A percentile compares a stretch with the other conserved stretches of the same genome.
Evolutionary conservation across 2,888 invertebrate genomes (phyloP).

Genomic region (Tyria jacobaeae): DNA sequence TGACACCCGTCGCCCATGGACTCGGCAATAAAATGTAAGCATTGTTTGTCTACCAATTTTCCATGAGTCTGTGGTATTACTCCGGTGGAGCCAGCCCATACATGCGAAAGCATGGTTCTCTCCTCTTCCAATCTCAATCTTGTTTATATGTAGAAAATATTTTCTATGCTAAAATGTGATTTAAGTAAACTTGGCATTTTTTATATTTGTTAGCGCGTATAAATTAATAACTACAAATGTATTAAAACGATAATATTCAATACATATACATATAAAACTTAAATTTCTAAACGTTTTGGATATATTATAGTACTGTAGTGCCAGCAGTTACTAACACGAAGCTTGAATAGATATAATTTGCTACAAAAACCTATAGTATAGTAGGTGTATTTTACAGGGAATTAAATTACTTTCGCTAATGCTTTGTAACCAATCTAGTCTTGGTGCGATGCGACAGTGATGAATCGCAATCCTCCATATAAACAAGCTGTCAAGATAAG

Average conservation of each 20-base stretch:
- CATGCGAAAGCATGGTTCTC: too few species aligned
- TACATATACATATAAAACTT: neutral
- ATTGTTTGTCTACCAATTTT: too few species aligned
- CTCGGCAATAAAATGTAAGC: too few species aligned
- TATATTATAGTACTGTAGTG: neutral
- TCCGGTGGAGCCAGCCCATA: too few species aligned
- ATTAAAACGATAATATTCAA: neutral
- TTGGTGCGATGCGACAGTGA: constrained; percentile 72
- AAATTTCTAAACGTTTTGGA: too few species aligned
- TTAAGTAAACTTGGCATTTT: neutral
- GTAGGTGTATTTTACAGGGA: constrained; percentile 53
- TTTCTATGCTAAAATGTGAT: too few species aligned
- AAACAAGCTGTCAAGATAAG: constrained; percentile 81
- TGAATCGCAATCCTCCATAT: constrained; percentile 69
- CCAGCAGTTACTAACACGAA: neutral
- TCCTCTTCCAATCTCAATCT: too few species aligned
- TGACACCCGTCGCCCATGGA: too few species aligned
- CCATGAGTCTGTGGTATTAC: too few species aligned
- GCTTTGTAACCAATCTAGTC: constrained; percentile 44
- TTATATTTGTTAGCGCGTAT: neutral
- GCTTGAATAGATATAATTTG: constrained; percentile 21
- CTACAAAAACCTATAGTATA: constrained; percentile 15
- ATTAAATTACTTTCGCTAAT: constrained; percentile 74
- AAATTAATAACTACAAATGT: too few species aligned
- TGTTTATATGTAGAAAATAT: too few species aligned